phyloP scores from a whole-genome alignment of 2,113 vertebrate species.

The Microtus ochrogaster region DNA sequence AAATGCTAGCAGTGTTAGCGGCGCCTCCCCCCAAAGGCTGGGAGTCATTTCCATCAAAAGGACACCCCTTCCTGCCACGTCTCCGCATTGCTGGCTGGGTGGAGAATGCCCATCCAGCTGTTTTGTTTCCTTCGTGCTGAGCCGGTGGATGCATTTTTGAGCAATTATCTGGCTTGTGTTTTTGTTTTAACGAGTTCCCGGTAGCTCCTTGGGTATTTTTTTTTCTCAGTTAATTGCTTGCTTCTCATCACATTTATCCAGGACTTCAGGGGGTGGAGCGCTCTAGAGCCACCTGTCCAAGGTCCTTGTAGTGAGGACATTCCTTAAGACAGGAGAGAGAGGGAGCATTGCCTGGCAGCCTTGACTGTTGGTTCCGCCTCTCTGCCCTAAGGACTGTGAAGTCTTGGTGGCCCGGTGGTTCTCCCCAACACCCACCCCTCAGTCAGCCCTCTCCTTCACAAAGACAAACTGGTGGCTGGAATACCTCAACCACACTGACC shows the following conservation, averaged over 20 bases:
- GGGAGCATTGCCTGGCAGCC: neutral
- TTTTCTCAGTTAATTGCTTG: conserved; percentile 60
- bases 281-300: neutral
- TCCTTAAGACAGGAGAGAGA: neutral
- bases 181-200: conserved; percentile 58
- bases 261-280: neutral
- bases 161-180: conserved; percentile 59
- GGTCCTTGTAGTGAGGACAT: neutral
- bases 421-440: neutral
- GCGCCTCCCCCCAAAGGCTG: neutral
- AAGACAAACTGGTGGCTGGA: conserved; percentile 74
- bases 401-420: neutral
- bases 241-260: neutral
- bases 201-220: conserved; percentile 58
- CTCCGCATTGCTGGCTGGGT: neutral
- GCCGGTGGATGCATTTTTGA: conserved; percentile 33
- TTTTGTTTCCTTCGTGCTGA: neutral
- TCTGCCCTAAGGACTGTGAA: neutral
- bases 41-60: conserved; percentile 49
- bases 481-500: conserved; percentile 79
- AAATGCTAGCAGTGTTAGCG: neutral
- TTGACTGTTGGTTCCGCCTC: neutral
- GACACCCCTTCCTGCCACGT: neutral
- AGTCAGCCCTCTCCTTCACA: conserved; percentile 71
- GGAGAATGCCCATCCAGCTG: conserved; percentile 52